Evolutionary conservation across 2,888 invertebrate genomes (phyloP).

Genomic region (Epiblema foenella): DNA sequence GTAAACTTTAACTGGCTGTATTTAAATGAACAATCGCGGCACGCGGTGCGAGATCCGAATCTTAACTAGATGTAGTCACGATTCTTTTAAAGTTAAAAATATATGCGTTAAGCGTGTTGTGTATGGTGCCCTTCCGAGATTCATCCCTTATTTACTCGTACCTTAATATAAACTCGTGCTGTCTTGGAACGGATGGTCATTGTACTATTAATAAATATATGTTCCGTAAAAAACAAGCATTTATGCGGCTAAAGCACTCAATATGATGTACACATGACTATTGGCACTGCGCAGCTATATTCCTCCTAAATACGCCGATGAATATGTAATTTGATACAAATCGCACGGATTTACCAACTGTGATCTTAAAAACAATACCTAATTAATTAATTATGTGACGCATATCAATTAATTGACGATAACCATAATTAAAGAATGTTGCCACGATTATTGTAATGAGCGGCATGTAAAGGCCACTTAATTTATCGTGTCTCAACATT

Average conservation of each 20-base stretch:
- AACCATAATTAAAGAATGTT: not conserved
- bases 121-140: conserved; percentile 26
- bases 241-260: too few relatives aligned
- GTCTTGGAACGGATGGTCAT: not conserved
- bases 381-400: too few relatives aligned
- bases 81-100: conserved; percentile 50
- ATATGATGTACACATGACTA: too few relatives aligned
- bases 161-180: conserved; percentile 10
- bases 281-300: too few relatives aligned
- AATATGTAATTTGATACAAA: too few relatives aligned
- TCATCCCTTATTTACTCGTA: conserved; percentile 23
- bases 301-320: too few relatives aligned
- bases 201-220: not conserved
- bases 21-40: conserved; percentile 76
- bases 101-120: conserved; percentile 22
- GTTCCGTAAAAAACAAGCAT: not conserved
- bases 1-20: conserved; percentile 53
- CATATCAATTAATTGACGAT: too few relatives aligned
- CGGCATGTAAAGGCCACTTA: not conserved
- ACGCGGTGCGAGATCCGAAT: conserved; percentile 71
- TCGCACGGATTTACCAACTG: too few relatives aligned
- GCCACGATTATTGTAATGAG: not conserved
- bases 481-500: not conserved
- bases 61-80: conserved; percentile 79
- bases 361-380: too few relatives aligned